Base-by-base conservation (phyloP, 1,140 invertebrate species). In the Macrobrachium rosenbergii region DNA sequence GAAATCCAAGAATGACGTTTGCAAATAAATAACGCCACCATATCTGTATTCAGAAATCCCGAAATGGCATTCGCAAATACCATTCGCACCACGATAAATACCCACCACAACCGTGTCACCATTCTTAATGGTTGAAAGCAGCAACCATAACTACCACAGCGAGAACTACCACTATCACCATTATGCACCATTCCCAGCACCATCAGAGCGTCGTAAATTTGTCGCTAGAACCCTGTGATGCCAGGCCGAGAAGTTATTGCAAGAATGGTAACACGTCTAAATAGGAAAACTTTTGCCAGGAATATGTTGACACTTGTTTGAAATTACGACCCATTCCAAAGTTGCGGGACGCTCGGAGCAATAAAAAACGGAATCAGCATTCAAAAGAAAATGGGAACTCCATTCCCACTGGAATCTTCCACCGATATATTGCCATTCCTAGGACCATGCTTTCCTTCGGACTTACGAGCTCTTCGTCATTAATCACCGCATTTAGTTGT, bases 271-370 rank as follows among this genome's bases (percentile, higher is more conserved):
- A 63, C 78, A 80, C 78, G 63, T 80, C 78, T 80, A 80, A 80
- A 80, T 80, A 80, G 78, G 78, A 64, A 80, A 80, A 80, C 21
- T 80, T 80, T 80, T 21, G 78, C 19, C 28, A 21, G 78, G 69
- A 80, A 80, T 80, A 80, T 80, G 78, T 80, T 80, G 78, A 80
- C 78, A 80, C 78, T 80, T 63, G 78, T 80, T 60, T 63, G 21
- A 64, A 80, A 80, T 63, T 80, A 80, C 78, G 28, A 28, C 21
- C 59, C 78, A 80, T 80, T 80, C 23, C 78, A 58, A 63, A 28
- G 58, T 63, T 28, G 73, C 37, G 16, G 21, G 21, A 59, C 78
- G 58, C 52, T 21, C 62, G 37, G 21, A 62, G 69, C 69, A 59
- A 80, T 62, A 45, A 80, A 80, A 63, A 80, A 80, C 78, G 21